Evolutionary conservation across 2,797 vertebrate species (phyloP).

Genomic region (Toxotes lorentzi): DNA sequence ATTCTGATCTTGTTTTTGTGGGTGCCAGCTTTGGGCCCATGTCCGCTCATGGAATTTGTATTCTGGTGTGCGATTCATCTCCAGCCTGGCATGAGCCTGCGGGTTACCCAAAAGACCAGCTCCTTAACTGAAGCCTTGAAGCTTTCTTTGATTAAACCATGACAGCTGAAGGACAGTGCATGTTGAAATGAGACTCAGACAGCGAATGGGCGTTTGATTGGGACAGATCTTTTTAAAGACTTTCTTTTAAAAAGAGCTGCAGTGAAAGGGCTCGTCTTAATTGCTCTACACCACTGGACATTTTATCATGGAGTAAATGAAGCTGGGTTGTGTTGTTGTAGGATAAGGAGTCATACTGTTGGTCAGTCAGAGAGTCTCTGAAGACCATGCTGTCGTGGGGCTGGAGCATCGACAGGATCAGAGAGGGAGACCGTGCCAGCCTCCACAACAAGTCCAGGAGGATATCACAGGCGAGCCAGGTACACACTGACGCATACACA

Average conservation of each 20-base stretch:
- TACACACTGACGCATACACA: conserved; percentile 49
- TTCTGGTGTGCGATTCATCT: neutral
- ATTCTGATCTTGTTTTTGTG: neutral
- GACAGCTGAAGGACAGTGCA: neutral
- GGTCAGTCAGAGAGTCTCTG: conserved; percentile 93
- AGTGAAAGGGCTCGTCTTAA: neutral
- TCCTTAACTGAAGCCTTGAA: neutral
- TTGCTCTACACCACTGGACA: neutral
- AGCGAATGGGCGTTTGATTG: neutral
- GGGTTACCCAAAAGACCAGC: neutral
- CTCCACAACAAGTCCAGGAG: conserved; percentile 91
- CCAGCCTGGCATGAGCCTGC: neutral
- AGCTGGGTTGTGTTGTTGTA: conserved; percentile 55
- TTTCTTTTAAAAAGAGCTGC: neutral
- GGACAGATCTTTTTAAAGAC: neutral
- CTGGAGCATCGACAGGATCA: conserved; percentile 92
- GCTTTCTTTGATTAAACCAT: neutral
- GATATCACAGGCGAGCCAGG: conserved; percentile 95
- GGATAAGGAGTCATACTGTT: conserved; percentile 95
- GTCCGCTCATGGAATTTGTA: neutral
- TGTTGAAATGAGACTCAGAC: neutral
- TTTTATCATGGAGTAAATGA: neutral
- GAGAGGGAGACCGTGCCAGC: conserved; percentile 91
- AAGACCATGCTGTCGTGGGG: conserved; percentile 96
- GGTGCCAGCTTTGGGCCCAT: neutral